Evolutionary conservation across 2,888 invertebrate species (phyloP).

Genomic region (Melipona bicolor): DNA sequence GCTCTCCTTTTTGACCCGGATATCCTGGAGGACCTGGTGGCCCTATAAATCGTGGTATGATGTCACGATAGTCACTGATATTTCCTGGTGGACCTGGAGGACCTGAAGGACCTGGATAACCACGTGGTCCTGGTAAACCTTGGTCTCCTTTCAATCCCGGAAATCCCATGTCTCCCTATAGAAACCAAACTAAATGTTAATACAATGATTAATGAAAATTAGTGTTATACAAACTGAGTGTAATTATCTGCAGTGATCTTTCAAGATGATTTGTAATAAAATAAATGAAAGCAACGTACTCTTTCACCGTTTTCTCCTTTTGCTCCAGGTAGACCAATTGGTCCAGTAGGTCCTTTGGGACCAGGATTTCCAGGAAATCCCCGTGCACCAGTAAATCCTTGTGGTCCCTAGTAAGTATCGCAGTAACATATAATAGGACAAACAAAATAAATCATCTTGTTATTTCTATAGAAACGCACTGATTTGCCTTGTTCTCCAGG

Average conservation of each 20-base stretch:
- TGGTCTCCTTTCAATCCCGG: slow-evolving; percentile 72
- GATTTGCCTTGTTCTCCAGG: slow-evolving; percentile 76
- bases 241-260: not conserved
- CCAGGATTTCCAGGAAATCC: slow-evolving; percentile 84
- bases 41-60: slow-evolving; percentile 35
- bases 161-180: slow-evolving; percentile 77
- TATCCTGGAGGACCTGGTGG: slow-evolving; percentile 30
- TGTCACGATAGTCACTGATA: slow-evolving; percentile 63
- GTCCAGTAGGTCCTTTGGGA: slow-evolving; percentile 83
- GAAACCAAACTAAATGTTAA: not conserved
- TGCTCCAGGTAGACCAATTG: slow-evolving; percentile 81
- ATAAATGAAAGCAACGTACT: slow-evolving; percentile 50
- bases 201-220: not conserved
- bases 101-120: slow-evolving; percentile 76
- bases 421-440: slow-evolving; percentile 24
- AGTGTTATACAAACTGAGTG: not conserved
- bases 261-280: not conserved
- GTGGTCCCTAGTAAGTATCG: slow-evolving; percentile 78
- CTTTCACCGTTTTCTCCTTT: slow-evolving; percentile 77
- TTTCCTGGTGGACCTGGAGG: slow-evolving; percentile 74
- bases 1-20: slow-evolving; percentile 73
- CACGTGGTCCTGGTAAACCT: slow-evolving; percentile 74
- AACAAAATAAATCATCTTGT: not conserved
- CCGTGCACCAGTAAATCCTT: slow-evolving; percentile 83
- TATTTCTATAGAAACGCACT: slow-evolving; percentile 66